These are phyloP conservation scores for Caenorhabditis briggsae DNA, from an alignment of 1,140 invertebrate species.

Conservation along the genomic window DNA sequence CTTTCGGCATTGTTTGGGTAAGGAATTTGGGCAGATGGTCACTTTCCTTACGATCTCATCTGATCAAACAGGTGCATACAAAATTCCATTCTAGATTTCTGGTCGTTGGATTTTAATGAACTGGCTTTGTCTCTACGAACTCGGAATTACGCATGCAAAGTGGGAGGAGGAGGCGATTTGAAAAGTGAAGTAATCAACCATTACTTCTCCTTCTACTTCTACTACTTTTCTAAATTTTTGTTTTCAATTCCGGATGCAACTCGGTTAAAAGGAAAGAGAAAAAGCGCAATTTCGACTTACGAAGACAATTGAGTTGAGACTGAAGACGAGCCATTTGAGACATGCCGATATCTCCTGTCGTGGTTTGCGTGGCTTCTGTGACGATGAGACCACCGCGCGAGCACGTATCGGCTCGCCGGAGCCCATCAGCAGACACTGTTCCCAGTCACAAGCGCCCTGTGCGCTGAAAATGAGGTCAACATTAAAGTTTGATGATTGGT, in stretches of 20 bases:
- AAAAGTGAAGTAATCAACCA: constrained; percentile 25
- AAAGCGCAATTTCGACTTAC: constrained; percentile 70
- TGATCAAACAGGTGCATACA: constrained; percentile 15
- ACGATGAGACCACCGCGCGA: constrained; percentile 54
- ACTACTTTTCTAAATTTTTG: constrained; percentile 3
- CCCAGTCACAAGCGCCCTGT: constrained; percentile 55
- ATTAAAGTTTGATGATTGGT: background rate
- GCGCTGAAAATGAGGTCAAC: constrained; percentile 36
- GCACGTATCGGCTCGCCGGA: constrained; percentile 59
- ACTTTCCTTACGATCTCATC: background rate
- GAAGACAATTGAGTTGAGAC: constrained; percentile 77
- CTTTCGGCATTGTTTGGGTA: constrained; percentile 22
- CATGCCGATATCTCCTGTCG: constrained; percentile 77
- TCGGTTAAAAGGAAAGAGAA: background rate
- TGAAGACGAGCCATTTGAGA: constrained; percentile 77
- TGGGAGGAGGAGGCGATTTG: background rate
- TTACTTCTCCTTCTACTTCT: constrained; percentile 8
- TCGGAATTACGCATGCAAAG: background rate
- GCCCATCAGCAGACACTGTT: constrained; percentile 63
- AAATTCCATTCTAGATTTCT: constrained; percentile 24
- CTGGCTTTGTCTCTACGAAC: background rate
- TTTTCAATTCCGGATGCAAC: constrained; percentile 49
- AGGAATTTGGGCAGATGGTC: constrained; percentile 11
- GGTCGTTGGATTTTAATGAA: background rate
- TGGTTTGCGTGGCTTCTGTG: constrained; percentile 68